phyloP scores from a whole-genome alignment of 2,888 invertebrate species.

The Leptopilina drosophilae region DNA sequence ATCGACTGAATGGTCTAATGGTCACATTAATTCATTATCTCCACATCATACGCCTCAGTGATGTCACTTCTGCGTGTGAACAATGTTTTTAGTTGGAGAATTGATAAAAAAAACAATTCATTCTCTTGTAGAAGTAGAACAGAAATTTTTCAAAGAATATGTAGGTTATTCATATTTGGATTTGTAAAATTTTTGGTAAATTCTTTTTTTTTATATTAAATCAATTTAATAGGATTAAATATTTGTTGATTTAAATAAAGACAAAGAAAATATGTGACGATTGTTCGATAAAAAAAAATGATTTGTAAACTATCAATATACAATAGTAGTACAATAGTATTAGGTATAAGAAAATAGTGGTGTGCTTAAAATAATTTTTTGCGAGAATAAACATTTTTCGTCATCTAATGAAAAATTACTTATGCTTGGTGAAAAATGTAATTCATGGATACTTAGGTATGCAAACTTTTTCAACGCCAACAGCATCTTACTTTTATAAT shows the following conservation, averaged over 20 bases:
- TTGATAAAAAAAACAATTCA: background rate
- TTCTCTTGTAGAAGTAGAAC: background rate
- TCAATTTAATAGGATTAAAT: too few species aligned
- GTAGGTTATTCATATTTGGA: too few species aligned
- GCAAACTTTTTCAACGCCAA: slow-evolving; percentile 3
- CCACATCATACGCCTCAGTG: slow-evolving; percentile 25
- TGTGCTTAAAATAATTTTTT: background rate
- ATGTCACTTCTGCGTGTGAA: slow-evolving; percentile 11
- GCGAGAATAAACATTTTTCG: background rate
- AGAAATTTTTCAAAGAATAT: background rate
- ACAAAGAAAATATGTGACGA: too few species aligned
- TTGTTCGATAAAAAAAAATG: too few species aligned
- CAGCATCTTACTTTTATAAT: slow-evolving; percentile 10
- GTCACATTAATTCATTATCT: slow-evolving; percentile 33
- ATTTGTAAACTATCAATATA: too few species aligned
- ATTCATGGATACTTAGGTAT: background rate
- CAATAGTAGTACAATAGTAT: too few species aligned
- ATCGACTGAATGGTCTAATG: slow-evolving; percentile 26
- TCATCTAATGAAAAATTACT: background rate
- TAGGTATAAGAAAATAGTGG: background rate
- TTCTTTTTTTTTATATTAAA: too few species aligned
- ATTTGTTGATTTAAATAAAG: too few species aligned
- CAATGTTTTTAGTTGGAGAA: slow-evolving; percentile 9
- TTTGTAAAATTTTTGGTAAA: too few species aligned
- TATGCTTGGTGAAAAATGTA: background rate